Evolutionary conservation across 2,797 vertebrate species (phyloP).

Genomic region (Pangasius sanitwongsei): DNA sequence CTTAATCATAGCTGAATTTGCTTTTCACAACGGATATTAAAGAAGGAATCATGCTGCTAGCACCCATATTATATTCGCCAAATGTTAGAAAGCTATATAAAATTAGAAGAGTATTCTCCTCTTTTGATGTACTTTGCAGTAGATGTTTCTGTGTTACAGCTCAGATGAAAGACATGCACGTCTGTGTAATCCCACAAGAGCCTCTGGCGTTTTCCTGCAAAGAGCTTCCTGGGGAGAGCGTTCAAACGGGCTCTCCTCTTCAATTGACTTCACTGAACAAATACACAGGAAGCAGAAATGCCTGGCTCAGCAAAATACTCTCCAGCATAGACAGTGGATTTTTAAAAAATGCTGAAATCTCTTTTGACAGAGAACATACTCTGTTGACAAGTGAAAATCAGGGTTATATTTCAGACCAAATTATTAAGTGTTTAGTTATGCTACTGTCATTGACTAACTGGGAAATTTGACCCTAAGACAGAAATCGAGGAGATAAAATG

Average conservation of each 20-base stretch:
- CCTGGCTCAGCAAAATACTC: constrained; percentile 18
- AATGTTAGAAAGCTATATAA: constrained; percentile 10
- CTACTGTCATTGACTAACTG: background rate
- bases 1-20: background rate
- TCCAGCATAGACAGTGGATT: constrained; percentile 16
- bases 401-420: background rate
- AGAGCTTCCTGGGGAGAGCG: constrained; percentile 37
- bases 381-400: background rate
- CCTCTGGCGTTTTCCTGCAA: constrained; percentile 29
- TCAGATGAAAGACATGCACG: constrained; percentile 34
- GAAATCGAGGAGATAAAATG: background rate
- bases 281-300: constrained; percentile 17
- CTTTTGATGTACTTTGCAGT: constrained; percentile 32
- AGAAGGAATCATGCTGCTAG: background rate
- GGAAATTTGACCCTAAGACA: constrained; percentile 1
- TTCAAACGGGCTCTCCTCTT: constrained; percentile 34
- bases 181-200: constrained; percentile 43
- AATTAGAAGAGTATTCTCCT: constrained; percentile 19
- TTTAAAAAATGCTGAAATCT: constrained; percentile 16
- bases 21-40: background rate
- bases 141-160: constrained; percentile 31
- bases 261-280: constrained; percentile 40
- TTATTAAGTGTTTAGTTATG: background rate
- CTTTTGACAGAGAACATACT: background rate
- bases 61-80: background rate